Conservation (phyloP, 2,888 invertebrate species). For the Mythimna pallens region DNA sequence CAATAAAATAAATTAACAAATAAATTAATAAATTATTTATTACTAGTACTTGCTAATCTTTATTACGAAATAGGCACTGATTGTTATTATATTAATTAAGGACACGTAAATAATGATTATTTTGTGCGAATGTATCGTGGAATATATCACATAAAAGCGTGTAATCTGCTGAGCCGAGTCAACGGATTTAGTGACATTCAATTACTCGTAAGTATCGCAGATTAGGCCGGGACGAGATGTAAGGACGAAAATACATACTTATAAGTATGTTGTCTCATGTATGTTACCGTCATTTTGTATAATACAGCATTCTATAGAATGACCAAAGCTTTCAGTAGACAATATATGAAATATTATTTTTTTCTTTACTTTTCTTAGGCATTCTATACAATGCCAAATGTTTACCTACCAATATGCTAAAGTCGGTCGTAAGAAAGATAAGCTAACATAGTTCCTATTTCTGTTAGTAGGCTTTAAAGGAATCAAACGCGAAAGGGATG, state of each 20-base stretch:
- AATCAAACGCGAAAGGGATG: no score
- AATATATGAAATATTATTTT: no score
- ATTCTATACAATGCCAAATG: no score
- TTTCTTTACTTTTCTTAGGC: no score
- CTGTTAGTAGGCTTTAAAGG: no score
- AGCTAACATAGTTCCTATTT: no score
- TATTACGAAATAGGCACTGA: not conserved
- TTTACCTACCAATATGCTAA: no score
- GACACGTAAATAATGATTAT: slow-evolving; percentile 27
- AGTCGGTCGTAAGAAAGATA: no score
- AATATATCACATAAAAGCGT: slow-evolving; percentile 34
- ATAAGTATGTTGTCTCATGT: not conserved
- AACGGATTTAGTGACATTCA: slow-evolving; percentile 47
- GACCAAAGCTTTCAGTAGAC: no score
- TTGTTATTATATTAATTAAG: slow-evolving; percentile 29
- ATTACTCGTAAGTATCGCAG: slow-evolving; percentile 45
- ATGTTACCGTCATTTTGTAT: not conserved
- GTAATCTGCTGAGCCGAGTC: slow-evolving; percentile 44
- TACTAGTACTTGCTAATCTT: not conserved
- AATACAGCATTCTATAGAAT: no score
- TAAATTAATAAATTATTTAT: not conserved
- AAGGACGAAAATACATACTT: slow-evolving; percentile 1
- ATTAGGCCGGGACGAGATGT: slow-evolving; percentile 36
- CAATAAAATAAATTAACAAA: no score
- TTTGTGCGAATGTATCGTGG: slow-evolving; percentile 23